phyloP scores from a whole-genome alignment of 2,888 invertebrate species.

The Pyrochroa serraticornis region DNA sequence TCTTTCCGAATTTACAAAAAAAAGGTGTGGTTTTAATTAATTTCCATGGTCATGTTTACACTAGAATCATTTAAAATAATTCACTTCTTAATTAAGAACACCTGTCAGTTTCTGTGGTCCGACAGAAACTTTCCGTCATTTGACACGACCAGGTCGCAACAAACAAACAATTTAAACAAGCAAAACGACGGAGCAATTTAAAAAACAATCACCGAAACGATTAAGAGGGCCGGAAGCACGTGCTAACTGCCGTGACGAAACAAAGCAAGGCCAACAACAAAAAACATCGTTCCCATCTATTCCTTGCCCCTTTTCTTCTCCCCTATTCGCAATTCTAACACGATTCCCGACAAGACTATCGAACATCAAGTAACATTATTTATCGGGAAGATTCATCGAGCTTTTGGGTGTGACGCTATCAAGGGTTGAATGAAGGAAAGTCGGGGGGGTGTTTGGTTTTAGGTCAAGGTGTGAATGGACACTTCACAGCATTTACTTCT shows the following conservation, averaged over 20 bases:
- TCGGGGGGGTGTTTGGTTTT: background rate
- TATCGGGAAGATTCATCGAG: slow-evolving; percentile 25
- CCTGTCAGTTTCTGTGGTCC: background rate
- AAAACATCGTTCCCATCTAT: slow-evolving; percentile 36
- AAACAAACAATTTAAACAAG: slow-evolving; percentile 39
- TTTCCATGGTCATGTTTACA: no score
- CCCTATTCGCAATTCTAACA: slow-evolving; percentile 28
- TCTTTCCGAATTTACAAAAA: no score
- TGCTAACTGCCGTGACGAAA: slow-evolving; percentile 42
- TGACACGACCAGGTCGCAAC: slow-evolving; percentile 15
- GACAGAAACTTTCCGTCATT: slow-evolving; percentile 9
- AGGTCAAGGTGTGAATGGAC: slow-evolving; percentile 15
- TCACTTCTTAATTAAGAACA: slow-evolving; percentile 19
- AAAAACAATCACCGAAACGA: slow-evolving; percentile 44
- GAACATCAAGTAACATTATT: slow-evolving; percentile 29
- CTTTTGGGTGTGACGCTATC: slow-evolving; percentile 15
- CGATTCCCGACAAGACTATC: slow-evolving; percentile 23
- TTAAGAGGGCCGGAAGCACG: slow-evolving; percentile 41
- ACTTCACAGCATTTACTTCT: slow-evolving; percentile 10
- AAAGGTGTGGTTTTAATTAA: no score
- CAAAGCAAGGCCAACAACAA: slow-evolving; percentile 39
- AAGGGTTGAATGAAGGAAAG: slow-evolving; percentile 15
- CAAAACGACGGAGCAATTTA: slow-evolving; percentile 39
- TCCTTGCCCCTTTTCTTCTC: slow-evolving; percentile 18
- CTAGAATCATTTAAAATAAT: background rate